Percentiles rank a stretch among this genome's conserved stretches.
phyloP scores from a whole-genome alignment of 2,113 vertebrate genomes.

The Mesembrinibis cayennensis region DNA sequence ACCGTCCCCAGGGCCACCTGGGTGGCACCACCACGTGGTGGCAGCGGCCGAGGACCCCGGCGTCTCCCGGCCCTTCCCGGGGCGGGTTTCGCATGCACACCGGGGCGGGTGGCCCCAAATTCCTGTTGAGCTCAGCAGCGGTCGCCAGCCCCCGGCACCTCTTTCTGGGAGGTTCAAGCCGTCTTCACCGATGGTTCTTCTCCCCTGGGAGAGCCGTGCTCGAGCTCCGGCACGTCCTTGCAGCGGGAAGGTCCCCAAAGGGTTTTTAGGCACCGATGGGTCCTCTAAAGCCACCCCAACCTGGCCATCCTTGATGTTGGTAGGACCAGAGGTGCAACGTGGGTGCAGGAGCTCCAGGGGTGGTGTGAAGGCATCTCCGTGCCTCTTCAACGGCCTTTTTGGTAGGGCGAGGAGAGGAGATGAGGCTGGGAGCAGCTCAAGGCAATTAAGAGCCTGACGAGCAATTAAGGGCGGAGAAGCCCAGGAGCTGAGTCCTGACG shows the following conservation, averaged over 20 bases:
- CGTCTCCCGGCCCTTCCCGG: background rate
- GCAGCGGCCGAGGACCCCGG: background rate
- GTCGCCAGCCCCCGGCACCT: too few relatives aligned
- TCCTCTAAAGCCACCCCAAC: background rate
- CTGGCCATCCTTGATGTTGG: accelerated
- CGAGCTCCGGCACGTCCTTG: accelerated
- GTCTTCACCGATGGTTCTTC: background rate
- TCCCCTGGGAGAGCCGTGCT: too few relatives aligned
- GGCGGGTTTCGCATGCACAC: background rate
- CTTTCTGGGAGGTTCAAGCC: background rate
- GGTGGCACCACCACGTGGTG: background rate
- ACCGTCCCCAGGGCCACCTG: background rate
- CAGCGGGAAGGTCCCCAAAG: accelerated
- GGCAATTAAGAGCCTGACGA: background rate
- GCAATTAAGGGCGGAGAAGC: background rate
- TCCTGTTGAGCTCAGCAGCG: background rate
- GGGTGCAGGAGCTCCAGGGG: background rate
- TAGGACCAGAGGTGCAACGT: accelerated
- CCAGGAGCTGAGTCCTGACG: background rate
- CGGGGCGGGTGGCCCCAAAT: background rate
- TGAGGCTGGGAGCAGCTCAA: background rate
- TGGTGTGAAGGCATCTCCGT: background rate
- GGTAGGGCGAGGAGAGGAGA: background rate
- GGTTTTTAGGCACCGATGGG: background rate
- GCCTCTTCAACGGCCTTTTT: background rate